Percentiles rank a stretch among this genome's conserved stretches.
Evolutionary conservation across 2,797 vertebrate species (phyloP).

Genomic region (Platyrinchus mystaceus): DNA sequence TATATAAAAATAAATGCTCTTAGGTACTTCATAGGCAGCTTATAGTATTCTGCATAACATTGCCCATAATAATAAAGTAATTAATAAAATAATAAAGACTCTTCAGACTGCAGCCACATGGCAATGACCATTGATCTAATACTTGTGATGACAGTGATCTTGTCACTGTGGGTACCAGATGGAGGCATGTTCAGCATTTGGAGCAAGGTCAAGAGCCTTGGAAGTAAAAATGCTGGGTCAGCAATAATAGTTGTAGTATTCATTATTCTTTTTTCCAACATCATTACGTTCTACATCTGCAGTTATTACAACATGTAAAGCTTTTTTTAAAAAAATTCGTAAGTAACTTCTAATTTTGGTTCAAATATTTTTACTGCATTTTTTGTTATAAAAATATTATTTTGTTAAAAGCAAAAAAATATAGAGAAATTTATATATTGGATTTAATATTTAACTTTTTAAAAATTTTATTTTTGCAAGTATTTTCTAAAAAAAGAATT

Average conservation of each 20-base stretch:
- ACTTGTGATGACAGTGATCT: not conserved
- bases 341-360: not conserved
- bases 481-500: not conserved
- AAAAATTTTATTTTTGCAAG: fast-evolving
- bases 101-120: not conserved
- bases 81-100: too few relatives aligned
- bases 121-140: not conserved
- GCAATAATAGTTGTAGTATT: not conserved
- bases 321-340: not conserved
- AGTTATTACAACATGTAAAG: not conserved
- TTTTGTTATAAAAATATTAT: not conserved
- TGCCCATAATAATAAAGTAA: not conserved
- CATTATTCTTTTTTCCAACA: not conserved
- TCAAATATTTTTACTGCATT: not conserved
- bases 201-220: not conserved
- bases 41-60: not conserved
- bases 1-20: not conserved
- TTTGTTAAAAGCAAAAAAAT: not conserved
- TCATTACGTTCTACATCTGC: not conserved
- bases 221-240: not conserved
- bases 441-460: not conserved
- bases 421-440: not conserved
- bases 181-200: not conserved
- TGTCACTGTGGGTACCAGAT: not conserved
- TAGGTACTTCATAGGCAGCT: not conserved